Evolutionary conservation across 30 jellyfish, hydroid and myxozoan genomes (phyloP).

Genomic region (Chironex yamaguchii): DNA sequence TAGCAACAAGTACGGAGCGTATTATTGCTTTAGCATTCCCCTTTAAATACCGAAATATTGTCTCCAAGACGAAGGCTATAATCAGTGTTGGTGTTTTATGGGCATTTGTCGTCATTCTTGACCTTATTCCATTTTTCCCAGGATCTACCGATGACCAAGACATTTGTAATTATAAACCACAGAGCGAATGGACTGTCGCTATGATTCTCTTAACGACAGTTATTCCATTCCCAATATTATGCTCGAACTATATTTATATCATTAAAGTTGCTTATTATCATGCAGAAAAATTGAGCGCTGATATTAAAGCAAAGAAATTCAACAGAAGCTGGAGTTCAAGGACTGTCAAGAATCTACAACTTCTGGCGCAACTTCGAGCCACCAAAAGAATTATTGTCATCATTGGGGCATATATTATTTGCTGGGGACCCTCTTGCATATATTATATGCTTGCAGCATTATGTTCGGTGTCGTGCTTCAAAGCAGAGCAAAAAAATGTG

Average conservation of each 20-base stretch:
- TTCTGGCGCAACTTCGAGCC: conserved; percentile 67
- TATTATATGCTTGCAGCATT: conserved; percentile 78
- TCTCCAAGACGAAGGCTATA: conserved; percentile 27
- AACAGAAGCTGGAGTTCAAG: conserved; percentile 10
- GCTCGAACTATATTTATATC: conserved; percentile 56
- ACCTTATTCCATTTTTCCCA: conserved; percentile 64
- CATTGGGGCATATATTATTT: conserved; percentile 75
- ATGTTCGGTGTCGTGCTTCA: conserved; percentile 52
- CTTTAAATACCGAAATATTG: conserved; percentile 55
- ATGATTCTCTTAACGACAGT: conserved; percentile 71
- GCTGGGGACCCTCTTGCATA: conserved; percentile 80
- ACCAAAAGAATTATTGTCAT: conserved; percentile 70
- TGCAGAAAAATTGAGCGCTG: conserved; percentile 12
- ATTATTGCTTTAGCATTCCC: conserved; percentile 65
- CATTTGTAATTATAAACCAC: conserved; percentile 65
- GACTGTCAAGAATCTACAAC: conserved; percentile 23
- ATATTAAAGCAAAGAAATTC: not conserved
- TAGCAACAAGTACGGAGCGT: conserved; percentile 61
- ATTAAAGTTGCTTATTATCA: conserved; percentile 74
- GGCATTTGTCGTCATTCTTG: conserved; percentile 69
- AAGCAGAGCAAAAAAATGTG: conserved; percentile 14
- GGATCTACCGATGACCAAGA: conserved; percentile 3
- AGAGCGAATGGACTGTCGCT: conserved; percentile 73
- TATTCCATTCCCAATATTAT: conserved; percentile 73
- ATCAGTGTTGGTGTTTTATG: conserved; percentile 22